A percentile compares a stretch with the other conserved stretches of the same genome.
These are phyloP conservation scores for Chelon labrosus DNA, from an alignment of 2,797 vertebrate species.

Conservation along the genomic window DNA sequence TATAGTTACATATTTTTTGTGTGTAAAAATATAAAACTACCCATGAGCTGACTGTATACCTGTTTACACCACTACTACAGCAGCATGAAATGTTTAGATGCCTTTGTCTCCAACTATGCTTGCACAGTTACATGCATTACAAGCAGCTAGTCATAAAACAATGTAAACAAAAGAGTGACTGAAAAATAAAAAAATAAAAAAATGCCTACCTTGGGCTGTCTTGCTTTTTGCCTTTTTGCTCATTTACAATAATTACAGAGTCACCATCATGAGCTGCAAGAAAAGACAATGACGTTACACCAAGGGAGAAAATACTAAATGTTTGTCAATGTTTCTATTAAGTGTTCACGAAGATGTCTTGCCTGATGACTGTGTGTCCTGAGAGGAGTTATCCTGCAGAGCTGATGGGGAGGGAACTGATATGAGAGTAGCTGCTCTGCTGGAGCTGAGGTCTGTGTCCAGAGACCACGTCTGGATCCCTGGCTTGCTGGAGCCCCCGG, in stretches of 20 bases:
- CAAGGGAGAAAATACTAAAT: not conserved
- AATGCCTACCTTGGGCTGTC: conserved; percentile 85
- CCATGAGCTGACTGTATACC: too few relatives aligned
- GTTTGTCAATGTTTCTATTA: not conserved
- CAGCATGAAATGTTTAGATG: not conserved
- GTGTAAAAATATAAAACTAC: not conserved
- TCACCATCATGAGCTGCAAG: conserved; percentile 86
- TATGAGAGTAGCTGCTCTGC: conserved; percentile 49
- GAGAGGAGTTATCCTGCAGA: conserved; percentile 83
- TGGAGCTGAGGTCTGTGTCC: conserved; percentile 65
- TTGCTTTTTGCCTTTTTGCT: conserved; percentile 88
- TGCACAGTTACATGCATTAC: not conserved
- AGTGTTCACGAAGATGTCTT: not conserved
- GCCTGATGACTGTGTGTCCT: conserved; percentile 88
- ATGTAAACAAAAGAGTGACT: not conserved
- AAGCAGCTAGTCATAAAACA: not conserved
- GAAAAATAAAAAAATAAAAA: conserved; percentile 2
- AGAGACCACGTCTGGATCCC: conserved; percentile 71
- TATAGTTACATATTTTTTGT: not conserved
- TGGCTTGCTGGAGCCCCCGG: conserved; percentile 63
- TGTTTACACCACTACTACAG: not conserved
- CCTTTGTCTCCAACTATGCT: not conserved
- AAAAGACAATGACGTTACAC: conserved; percentile 45
- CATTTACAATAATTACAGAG: conserved; percentile 94
- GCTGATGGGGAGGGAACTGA: conserved; percentile 76